Conservation (phyloP, 2,113 vertebrate species). For the Anguilla rostrata region DNA sequence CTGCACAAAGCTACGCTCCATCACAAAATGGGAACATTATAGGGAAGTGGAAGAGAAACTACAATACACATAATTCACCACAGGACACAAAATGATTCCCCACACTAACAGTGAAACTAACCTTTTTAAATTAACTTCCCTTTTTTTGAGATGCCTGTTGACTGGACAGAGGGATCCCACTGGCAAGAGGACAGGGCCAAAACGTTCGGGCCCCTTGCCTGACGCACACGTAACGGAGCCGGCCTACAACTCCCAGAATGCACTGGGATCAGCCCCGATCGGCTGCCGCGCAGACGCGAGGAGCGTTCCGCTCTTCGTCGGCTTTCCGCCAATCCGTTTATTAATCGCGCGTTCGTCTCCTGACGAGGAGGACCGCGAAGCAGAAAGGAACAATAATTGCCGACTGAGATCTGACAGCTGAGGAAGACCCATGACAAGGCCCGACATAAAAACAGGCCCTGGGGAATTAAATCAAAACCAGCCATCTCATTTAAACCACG, state of each 20-base stretch:
- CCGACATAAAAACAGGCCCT: neutral
- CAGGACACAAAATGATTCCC: no score
- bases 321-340: slow-evolving; percentile 46
- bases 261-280: slow-evolving; percentile 33
- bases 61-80: no score
- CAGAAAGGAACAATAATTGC: slow-evolving; percentile 1
- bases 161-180: slow-evolving; percentile 22
- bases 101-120: no score
- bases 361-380: slow-evolving; percentile 20
- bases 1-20: no score
- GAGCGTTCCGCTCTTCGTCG: slow-evolving; percentile 39
- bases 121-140: no score
- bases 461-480: neutral
- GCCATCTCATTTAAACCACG: neutral
- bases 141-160: slow-evolving; percentile 39
- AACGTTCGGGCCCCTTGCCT: slow-evolving; percentile 54
- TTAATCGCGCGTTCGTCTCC: neutral
- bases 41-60: no score
- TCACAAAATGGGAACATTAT: no score
- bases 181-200: slow-evolving; percentile 39
- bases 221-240: slow-evolving; percentile 54
- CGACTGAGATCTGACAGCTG: slow-evolving; percentile 33
- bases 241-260: slow-evolving; percentile 46
- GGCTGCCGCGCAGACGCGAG: slow-evolving; percentile 21
- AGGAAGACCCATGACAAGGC: neutral